Evolutionary conservation across 2,888 invertebrate species (phyloP).

Genomic region (Xylota sylvarum): DNA sequence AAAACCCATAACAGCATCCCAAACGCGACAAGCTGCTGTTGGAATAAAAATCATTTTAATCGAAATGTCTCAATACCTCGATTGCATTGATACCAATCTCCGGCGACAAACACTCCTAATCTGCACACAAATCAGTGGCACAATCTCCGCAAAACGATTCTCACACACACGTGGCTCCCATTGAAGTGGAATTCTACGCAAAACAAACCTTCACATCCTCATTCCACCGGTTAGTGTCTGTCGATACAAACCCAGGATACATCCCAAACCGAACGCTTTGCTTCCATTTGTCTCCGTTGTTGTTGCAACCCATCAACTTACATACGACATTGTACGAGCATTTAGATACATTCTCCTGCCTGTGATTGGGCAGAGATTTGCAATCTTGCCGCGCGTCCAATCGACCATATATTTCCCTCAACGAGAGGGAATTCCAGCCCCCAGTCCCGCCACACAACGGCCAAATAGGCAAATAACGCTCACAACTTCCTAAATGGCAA

Average conservation of each 20-base stretch:
- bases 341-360: conserved; percentile 50
- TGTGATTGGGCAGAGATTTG: conserved; percentile 50
- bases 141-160: conserved; percentile 17
- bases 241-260: conserved; percentile 42
- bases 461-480: no score
- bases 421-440: neutral
- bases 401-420: conserved; percentile 57
- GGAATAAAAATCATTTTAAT: conserved; percentile 21
- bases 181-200: conserved; percentile 6
- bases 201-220: conserved; percentile 62
- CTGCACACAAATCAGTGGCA: conserved; percentile 43
- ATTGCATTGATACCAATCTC: conserved; percentile 46
- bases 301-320: conserved; percentile 53
- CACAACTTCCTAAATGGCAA: conserved; percentile 71
- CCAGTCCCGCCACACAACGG: conserved; percentile 5
- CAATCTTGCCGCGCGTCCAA: conserved; percentile 34
- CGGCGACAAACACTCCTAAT: conserved; percentile 39
- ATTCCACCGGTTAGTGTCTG: conserved; percentile 55
- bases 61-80: conserved; percentile 54
- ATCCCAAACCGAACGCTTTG: conserved; percentile 39
- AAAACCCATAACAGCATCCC: no score
- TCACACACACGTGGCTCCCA: conserved; percentile 12
- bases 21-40: neutral
- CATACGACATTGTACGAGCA: conserved; percentile 58
- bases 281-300: conserved; percentile 48